Base-by-base conservation (phyloP, 35 echinoderm and acorn worm species). In the Apostichopus japonicus region DNA sequence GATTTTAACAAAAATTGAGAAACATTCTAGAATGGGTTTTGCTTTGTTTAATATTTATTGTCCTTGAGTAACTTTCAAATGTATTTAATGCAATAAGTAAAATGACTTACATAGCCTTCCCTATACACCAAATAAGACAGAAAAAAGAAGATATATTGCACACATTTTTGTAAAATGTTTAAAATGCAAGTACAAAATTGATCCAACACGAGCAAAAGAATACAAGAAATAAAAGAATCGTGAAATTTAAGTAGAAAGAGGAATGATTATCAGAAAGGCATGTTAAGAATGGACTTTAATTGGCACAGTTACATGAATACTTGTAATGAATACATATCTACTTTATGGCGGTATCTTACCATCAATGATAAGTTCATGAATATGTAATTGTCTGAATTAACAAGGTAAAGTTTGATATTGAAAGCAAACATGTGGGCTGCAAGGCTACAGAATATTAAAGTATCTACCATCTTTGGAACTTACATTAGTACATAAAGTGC, bases 171-270 rank as follows among this genome's bases (percentile, higher is more conserved):
- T 73, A 17, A 73, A 17, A 73, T 73, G 71, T 73, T 73, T 73
- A 73, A 73, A 73, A 73, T 73, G 71, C 71, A 73, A 73, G 71
- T 73, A 73, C n/a, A 73, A 73, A 73, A 73, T 73, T 2, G 15
- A 59, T 59, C 57, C 15, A 73, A 73, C 15, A 15, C 6, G 71
- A 59, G 6, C 57, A 73, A 15, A 73, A 73, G n/a, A 15, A 73
- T n/a, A 73, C 1, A 3, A 7, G n/a, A 73, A 19, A 73, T 73
- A 73, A 73, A 19, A 73, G 6, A 73, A 33, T 33, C 27, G 2
- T 33, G 27, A 33, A 73, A 24, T 7, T 73, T 73, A 73, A 73
- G 71, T n/a, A 10, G 17, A 73, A 17, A 17, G 71, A 73, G 71
- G 71, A 73, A 73, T 73, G 71, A 73, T 73, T 19, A 73, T 15